phyloP scores from a whole-genome alignment of 92 coral and sea anemone species.

The Porites evermanni region DNA sequence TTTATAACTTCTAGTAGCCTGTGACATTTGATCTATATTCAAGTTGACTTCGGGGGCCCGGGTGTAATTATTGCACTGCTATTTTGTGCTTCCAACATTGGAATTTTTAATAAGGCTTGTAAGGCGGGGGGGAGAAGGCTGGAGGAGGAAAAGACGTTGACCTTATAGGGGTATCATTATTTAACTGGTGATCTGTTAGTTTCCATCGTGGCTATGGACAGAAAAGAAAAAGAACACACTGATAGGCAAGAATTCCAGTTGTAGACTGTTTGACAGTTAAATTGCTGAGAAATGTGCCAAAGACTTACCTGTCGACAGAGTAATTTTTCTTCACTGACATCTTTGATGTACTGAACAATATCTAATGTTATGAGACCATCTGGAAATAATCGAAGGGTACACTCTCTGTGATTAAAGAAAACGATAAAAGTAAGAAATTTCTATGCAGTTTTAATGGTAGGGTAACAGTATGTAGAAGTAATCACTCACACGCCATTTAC shows the following conservation, averaged over 20 bases:
- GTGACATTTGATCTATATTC: no score
- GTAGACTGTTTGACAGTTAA: background rate
- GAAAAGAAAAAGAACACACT: background rate
- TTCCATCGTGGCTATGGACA: no score
- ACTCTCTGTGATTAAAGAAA: slow-evolving; percentile 7
- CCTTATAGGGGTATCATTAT: no score
- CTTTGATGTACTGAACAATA: slow-evolving; percentile 39
- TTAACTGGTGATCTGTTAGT: no score
- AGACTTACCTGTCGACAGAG: slow-evolving; percentile 9
- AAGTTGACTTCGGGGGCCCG: no score
- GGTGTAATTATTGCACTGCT: no score
- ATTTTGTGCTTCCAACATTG: no score
- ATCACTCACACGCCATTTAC: slow-evolving; percentile 33
- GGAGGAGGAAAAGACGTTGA: no score
- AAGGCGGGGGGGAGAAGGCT: no score
- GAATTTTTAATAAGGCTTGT: no score
- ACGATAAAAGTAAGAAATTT: background rate
- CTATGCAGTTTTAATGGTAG: no score
- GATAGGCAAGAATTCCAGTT: background rate
- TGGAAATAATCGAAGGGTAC: slow-evolving; percentile 64
- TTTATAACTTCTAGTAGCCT: no score
- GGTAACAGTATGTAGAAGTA: background rate
- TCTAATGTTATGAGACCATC: slow-evolving; percentile 67
- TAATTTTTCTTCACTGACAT: slow-evolving; percentile 1
- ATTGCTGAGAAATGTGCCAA: background rate